Evolutionary conservation across 2,797 vertebrate species (phyloP), one percentile per base, ranked within the genome.

Genomic region (Aphelocoma californica): DNA sequence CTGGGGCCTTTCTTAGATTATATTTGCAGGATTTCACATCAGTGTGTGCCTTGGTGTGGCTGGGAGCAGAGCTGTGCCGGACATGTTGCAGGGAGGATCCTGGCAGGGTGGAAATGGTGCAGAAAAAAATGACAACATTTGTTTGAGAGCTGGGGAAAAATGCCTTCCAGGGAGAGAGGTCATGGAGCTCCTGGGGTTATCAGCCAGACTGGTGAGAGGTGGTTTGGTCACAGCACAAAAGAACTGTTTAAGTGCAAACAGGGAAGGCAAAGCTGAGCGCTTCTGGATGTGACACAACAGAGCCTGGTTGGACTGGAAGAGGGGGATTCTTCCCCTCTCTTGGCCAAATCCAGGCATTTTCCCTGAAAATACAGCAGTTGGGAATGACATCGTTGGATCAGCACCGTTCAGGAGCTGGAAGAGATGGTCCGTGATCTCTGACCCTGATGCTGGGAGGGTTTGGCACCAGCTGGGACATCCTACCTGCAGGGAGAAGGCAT

Each of bases 21-120:
- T 10, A 4, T 69, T 64, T 73, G 5, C 66, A 53, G 34, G 38
- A 47, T 82, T 88, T 40, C 42, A 14, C 44, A 20, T 18, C 61
- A n/a, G 4, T 0, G 1, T 10, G 47, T 50, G 54, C 40, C 51
- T n/a, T 10, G 61, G 11, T 9, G 31, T 42, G 32, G 70, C 77
- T 10, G 25, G 40, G 36, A 32, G 73, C 0, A 0, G 47, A 50
- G 80, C 42, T 44, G 69, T 7, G 25, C 66, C 0, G 1, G 19
- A 29, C 56, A 13, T 1, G 0, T 21, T 51, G 60, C 51, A 12
- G 0, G 16, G 31, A 73, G 48, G 77, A 51, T 45, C 58, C 21
- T 44, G 72, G 24, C 45, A 80, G 86, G 60, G 13, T 58, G 72
- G 83, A 74, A 73, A 53, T 4, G n/a, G 44, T 36, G 58, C 57